Base-by-base conservation (phyloP, 2,113 vertebrate genomes). In the Anser brachyrhynchus region DNA sequence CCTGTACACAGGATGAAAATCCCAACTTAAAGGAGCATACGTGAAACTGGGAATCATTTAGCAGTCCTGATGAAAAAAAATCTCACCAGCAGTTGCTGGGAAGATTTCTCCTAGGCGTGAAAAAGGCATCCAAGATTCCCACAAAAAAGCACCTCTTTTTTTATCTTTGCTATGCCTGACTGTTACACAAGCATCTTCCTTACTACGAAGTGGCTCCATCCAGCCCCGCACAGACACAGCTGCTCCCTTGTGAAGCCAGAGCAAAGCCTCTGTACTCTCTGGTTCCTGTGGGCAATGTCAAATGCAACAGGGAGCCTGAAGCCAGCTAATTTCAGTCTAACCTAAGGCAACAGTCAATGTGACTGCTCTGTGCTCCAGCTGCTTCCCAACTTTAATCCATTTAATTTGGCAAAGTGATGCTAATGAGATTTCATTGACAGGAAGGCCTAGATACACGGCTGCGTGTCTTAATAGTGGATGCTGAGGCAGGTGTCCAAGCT, bases 371-470 rank as follows among this genome's bases (percentile, higher is more conserved):
- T 3, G 3, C 28, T 89, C 77, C 69, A 93, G 83, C 62, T 93
- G 83, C 74, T 91, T 96, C 83, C 90, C 93, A 93, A 31, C 64
- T 95, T 87, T 73, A 90, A 96, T 93, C 70, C 79, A 78, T 95
- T 97, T 96, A 90, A 93, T 94, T 89, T 87, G 79, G 79, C 58
- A 58, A 73, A 77, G 62, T 69, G 89, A 89, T 94, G 93, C 84
- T 96, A 96, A 96, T 96, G 93, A 94, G 90, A 96, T 95, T 95
- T 96, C 46, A 44, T 58, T 76, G 89, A 76, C 8, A 61, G 49
- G 54, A 78, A 31, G 51, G 51, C 43, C 84, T 84, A 43, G 61
- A 5, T 26, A 33, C n/a, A 87, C 75, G 82, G 31, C 49, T 81
- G 71, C 3, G 2, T 80, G 33, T 44, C 46, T 73, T 43, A 35